Conservation (phyloP, 2,888 invertebrate species). For the Drosophila tripunctata region DNA sequence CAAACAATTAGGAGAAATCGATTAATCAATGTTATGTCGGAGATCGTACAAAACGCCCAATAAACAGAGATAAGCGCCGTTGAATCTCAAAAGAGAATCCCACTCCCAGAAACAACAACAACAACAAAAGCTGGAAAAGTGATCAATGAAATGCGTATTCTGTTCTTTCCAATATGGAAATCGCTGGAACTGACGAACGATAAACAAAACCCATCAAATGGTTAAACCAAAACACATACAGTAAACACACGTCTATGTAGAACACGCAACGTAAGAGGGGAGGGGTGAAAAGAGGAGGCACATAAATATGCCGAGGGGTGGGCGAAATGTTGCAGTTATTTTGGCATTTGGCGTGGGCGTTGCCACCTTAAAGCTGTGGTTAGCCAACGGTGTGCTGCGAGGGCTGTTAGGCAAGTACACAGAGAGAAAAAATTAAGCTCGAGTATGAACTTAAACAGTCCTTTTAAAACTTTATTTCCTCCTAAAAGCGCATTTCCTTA, state of each 20-base stretch:
- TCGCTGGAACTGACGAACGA: background rate
- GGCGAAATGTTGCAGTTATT: slow-evolving; percentile 7
- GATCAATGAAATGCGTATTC: slow-evolving; percentile 12
- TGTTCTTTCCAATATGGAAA: background rate
- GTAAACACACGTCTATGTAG: slow-evolving; percentile 1
- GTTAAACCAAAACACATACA: slow-evolving; percentile 5
- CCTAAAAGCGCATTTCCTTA: too few species aligned
- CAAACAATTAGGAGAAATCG: slow-evolving; percentile 55
- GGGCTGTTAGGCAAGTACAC: slow-evolving; percentile 25
- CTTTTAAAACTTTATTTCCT: too few species aligned
- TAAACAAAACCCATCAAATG: slow-evolving; percentile 9
- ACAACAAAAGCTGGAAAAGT: slow-evolving; percentile 5
- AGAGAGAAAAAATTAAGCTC: too few species aligned
- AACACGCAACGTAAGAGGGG: background rate
- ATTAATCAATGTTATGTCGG: slow-evolving; percentile 51
- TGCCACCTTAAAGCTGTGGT: slow-evolving; percentile 10
- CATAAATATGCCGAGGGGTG: slow-evolving; percentile 6
- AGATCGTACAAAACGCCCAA: slow-evolving; percentile 51
- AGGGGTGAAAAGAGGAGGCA: background rate
- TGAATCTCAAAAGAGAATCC: slow-evolving; percentile 11
- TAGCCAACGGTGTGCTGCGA: background rate
- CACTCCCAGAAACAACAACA: background rate
- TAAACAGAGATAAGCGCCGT: slow-evolving; percentile 46
- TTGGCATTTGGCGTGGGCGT: slow-evolving; percentile 22
- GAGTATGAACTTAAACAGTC: too few species aligned